Evolutionary conservation across 2,888 invertebrate genomes (phyloP), one percentile per base, ranked within the genome.

Genomic region (Sarcophaga carnaria): DNA sequence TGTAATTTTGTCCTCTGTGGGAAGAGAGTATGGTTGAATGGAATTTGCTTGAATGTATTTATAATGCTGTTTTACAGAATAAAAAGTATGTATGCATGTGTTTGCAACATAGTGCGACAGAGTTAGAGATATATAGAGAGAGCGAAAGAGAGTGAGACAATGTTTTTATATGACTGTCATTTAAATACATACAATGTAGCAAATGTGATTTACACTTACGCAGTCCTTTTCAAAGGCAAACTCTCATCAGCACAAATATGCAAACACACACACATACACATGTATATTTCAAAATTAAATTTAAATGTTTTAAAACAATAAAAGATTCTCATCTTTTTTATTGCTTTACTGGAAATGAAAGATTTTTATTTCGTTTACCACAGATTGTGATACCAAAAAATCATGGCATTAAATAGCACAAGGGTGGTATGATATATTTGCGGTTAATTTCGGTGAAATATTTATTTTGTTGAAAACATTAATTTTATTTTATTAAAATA

Each of bases 181-280:
- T 54, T 54, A 54, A 54, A 54, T 54, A 14, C 17, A 66, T 17
- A 54, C 54, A 54, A 54, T 54, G 54, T 54, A 54, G 17, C 54
- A 77, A 66, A 66, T 67, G 77, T 77, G 67, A 77, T 54, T 37
- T 54, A 54, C 54, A 54, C 17, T 54, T 14, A 17, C 54, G 54
- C 12, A 54, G 14, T 49, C 49, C 14, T 49, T 49, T 14, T 49
- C 2, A 49, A 49, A 49, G 12, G 54, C 54, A 54, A 12, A 54
- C 54, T 1, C 4, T 14, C 54, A 54, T 54, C 17, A 17, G 17
- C 4, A 54, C 17, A 14, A 0, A 49, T 10, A 49, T 11, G 3
- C 10, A 49, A 0, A 12, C 49, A 49, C 17, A 17, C 4, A 3
- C 17, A 54, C 17, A 14, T 0, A 14, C 54, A 54, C 12, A 54